A percentile compares a stretch with the other conserved stretches of the same genome.
Conservation (phyloP, 2,888 invertebrate species). For the Cheilosia vernalis region DNA sequence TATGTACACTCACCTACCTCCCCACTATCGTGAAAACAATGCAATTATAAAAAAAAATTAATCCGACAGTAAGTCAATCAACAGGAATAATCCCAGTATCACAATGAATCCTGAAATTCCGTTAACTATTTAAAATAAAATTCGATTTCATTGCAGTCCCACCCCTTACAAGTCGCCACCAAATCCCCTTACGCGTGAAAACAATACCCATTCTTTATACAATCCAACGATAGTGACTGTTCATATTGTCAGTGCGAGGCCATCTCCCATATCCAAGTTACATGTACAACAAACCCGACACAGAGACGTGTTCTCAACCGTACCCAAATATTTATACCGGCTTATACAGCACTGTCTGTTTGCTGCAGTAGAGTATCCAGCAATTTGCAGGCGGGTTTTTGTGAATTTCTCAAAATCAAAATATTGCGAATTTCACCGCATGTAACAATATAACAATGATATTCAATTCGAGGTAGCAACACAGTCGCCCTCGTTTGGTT, state of each 20-base stretch:
- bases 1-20: too few species aligned
- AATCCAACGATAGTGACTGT: neutral
- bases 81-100: neutral
- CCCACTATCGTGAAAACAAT: too few species aligned
- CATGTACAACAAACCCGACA: constrained; percentile 41
- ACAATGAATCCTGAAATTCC: neutral
- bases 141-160: constrained; percentile 24
- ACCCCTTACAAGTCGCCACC: neutral
- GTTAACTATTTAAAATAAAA: constrained; percentile 26
- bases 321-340: constrained; percentile 55
- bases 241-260: constrained; percentile 4
- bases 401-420: constrained; percentile 31
- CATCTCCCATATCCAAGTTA: constrained; percentile 22
- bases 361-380: constrained; percentile 7
- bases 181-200: constrained; percentile 11
- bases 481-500: constrained; percentile 6
- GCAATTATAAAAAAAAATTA: too few species aligned
- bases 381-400: constrained; percentile 19
- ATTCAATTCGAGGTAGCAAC: constrained; percentile 10
- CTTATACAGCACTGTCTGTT: constrained; percentile 36
- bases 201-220: constrained; percentile 27
- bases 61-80: neutral
- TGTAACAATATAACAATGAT: constrained; percentile 50
- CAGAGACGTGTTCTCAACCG: constrained; percentile 28
- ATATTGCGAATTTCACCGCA: constrained; percentile 12